Evolutionary conservation across 2,797 vertebrate species (phyloP), one percentile per base, ranked within the genome.

Genomic region (Lacerta bilineata): DNA sequence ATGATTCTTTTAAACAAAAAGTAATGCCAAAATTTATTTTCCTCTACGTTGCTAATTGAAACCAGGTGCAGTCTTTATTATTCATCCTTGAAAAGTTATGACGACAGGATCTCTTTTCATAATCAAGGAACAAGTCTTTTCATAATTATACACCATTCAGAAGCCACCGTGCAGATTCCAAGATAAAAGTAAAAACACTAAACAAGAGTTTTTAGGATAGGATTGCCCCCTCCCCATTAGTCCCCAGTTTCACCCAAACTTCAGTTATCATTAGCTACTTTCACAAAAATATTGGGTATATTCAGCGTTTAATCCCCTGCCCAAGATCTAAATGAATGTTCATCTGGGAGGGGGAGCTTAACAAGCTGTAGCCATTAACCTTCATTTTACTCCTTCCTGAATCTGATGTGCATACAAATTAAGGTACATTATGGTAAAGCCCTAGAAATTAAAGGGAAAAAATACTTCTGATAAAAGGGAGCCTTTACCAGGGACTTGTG

Each of bases 41-140:
- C 91, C 94, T 83, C 94, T 94, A 94, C 92, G 93, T 92, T 95
- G 95, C 95, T 96, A 96, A 96, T 96, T 96, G 96, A 96, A 97
- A 96, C 95, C 97, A 97, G 97, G 97, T 97, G 97, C 96, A 97
- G 95, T 92, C 91, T 96, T 96, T 95, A 97, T 97, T 97, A 97
- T 97, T 97, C 96, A 96, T 96, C 95, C 95, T 96, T 97, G 96
- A 97, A 97, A 97, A 97, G 94, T 96, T 96, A 96, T 97, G 97
- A 97, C 96, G 96, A 96, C 93, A 96, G 94, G 95, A 96, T 97
- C 96, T 96, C 95, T 97, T 95, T 96, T 96, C 96, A 95, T 95
- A 96, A 94, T 95, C 93, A 20, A 95, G 95, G 94, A 96, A 96
- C 93, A 96, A 96, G 96, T 96, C 96, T 93, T 97, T 97, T 97